phyloP scores from a whole-genome alignment of 2,113 vertebrate species.

The Labrus mixtus region DNA sequence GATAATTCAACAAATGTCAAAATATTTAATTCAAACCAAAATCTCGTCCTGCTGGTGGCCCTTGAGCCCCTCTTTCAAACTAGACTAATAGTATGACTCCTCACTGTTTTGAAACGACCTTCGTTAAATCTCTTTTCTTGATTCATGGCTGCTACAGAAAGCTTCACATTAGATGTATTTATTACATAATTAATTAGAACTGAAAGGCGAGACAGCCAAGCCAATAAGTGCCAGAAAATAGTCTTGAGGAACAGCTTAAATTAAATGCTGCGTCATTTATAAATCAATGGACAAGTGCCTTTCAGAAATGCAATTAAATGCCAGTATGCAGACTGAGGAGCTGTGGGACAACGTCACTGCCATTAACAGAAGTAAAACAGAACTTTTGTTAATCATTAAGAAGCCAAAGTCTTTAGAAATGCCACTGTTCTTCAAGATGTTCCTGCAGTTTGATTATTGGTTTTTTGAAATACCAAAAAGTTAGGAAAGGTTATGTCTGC shows the following conservation, averaged over 20 bases:
- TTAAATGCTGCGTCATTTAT: slow-evolving; percentile 58
- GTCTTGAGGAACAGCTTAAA: slow-evolving; percentile 59
- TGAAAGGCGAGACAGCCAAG: slow-evolving; percentile 48
- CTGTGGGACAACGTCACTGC: not conserved
- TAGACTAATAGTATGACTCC: not conserved
- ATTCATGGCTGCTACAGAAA: slow-evolving; percentile 1
- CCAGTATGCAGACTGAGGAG: slow-evolving; percentile 5
- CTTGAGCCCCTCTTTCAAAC: not conserved
- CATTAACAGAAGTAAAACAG: not conserved
- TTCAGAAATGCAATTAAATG: slow-evolving; percentile 54
- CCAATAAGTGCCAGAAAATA: slow-evolving; percentile 55
- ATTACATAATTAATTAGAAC: slow-evolving; percentile 58
- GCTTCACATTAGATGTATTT: slow-evolving; percentile 30
- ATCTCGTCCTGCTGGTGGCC: too few relatives aligned
- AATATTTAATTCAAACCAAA: not conserved
- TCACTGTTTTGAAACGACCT: not conserved
- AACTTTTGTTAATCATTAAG: not conserved
- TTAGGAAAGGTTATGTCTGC: too few relatives aligned
- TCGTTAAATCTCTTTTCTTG: not conserved
- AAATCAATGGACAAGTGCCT: slow-evolving; percentile 66
- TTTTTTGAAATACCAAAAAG: too few relatives aligned
- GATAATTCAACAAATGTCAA: not conserved
- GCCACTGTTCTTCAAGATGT: too few relatives aligned
- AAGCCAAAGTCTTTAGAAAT: too few relatives aligned
- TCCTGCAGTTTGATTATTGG: too few relatives aligned